Conservation (phyloP, 2,113 vertebrate species). For the Rousettus leschenaultii region DNA sequence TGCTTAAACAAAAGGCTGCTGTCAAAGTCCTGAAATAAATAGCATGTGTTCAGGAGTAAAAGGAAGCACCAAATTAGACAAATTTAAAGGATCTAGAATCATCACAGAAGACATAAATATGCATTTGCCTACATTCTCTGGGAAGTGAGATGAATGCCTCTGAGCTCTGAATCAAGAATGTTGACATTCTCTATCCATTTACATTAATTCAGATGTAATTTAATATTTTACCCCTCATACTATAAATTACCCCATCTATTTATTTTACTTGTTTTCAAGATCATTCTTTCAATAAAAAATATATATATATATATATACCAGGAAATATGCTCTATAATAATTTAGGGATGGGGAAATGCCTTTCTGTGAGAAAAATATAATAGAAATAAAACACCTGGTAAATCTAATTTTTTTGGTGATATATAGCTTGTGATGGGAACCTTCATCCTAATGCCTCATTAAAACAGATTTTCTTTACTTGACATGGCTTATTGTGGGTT, state of each 20-base stretch:
- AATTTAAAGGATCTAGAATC: slow-evolving; percentile 47
- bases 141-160: slow-evolving; percentile 17
- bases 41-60: slow-evolving; percentile 57
- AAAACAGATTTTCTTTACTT: neutral
- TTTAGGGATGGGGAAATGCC: neutral
- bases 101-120: slow-evolving; percentile 39
- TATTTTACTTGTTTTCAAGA: slow-evolving; percentile 34
- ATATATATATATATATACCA: neutral
- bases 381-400: neutral
- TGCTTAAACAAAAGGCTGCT: slow-evolving; percentile 40
- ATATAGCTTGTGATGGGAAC: neutral
- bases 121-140: neutral
- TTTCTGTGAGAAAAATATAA: neutral
- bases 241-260: slow-evolving; percentile 35
- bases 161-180: neutral
- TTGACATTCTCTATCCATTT: slow-evolving; percentile 18
- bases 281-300: neutral
- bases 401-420: neutral
- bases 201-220: neutral
- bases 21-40: slow-evolving; percentile 13
- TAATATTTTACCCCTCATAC: neutral
- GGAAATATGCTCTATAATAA: neutral
- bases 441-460: neutral
- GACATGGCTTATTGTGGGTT: neutral
- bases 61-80: slow-evolving; percentile 51